Evolutionary conservation across 1,140 invertebrate species (phyloP), one percentile per base, ranked within the genome.

Genomic region (Harpegnathos saltator): DNA sequence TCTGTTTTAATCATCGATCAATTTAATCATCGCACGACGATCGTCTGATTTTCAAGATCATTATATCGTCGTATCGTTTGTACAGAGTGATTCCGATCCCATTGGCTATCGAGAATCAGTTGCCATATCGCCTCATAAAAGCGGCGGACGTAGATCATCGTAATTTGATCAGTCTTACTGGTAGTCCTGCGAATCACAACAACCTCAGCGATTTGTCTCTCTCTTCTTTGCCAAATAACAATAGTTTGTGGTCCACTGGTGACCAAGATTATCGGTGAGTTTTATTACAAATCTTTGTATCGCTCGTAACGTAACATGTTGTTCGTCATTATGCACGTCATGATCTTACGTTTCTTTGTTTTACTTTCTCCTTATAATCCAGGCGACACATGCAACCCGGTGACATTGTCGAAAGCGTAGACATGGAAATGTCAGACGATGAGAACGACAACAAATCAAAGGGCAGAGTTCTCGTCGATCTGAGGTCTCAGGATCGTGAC

Each of bases 101-200:
- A 50, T 89, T 94, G 88, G 85, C 90, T 1, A 48, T 90, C 7
- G 93, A 94, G 5, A 92, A 88, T 65, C 91, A 92, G 74, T 78
- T 94, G 44, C 86, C 93, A 11, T 93, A 94, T 87, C 91, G 93
- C 3, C 82, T 94, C 22, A 92, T 93, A 61, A 94, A 94, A 83
- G 93, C 92, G 48, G 93, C 94, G 33, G 97, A 97, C 92, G 96
- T 98, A 22, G 97, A 97, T 93, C 97, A 98, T 90, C 95, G 97
- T 84, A 98, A 98, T 94, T 91, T 98, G n/a, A 98, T 98, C 87
- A 97, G 97, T 85, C 91, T 98, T 4, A 98, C 97, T 14, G 97
- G 97, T 44, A 97, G 96, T 87, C 96, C 96, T 5, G 94, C 95
- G 5, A 95, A 95, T 87, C 89, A 85, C 44, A 86, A 89, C 50